A percentile compares a stretch with the other conserved stretches of the same genome.
These are phyloP conservation scores for Anarsia innoxiella DNA, from an alignment of 2,888 invertebrate genomes.

Conservation along the genomic window DNA sequence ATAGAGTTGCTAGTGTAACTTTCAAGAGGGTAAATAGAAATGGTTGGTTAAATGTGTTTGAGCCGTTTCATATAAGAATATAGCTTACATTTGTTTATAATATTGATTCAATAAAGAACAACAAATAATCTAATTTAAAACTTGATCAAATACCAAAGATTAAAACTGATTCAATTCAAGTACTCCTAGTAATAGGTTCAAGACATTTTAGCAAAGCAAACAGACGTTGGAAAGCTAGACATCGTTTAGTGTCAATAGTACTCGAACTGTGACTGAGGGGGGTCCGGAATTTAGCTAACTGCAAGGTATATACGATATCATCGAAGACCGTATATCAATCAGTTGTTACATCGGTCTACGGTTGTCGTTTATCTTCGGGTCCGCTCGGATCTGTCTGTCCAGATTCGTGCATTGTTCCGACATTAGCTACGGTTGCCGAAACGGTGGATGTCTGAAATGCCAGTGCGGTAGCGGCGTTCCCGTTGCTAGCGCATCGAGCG, in stretches of 20 bases:
- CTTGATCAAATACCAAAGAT: background rate
- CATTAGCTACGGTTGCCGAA: conserved; percentile 62
- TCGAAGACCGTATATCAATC: conserved; percentile 69
- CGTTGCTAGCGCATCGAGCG: conserved; percentile 55
- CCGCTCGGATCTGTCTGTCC: conserved; percentile 66
- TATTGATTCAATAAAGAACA: no score
- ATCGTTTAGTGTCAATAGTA: conserved; percentile 65
- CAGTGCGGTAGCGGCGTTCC: conserved; percentile 54
- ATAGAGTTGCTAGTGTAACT: conserved; percentile 32
- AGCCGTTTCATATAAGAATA: conserved; percentile 1
- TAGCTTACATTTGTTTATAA: conserved; percentile 1
- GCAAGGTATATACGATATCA: conserved; percentile 57
- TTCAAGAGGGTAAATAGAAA: conserved; percentile 25
- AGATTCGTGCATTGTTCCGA: conserved; percentile 72
- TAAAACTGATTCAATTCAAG: background rate
- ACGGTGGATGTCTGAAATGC: conserved; percentile 69
- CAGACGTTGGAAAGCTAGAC: conserved; percentile 37
- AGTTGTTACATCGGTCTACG: conserved; percentile 68
- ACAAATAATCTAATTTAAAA: no score
- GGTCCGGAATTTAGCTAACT: conserved; percentile 59
- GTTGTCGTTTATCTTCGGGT: conserved; percentile 71
- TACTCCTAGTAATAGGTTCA: no score
- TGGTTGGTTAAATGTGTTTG: conserved; percentile 24
- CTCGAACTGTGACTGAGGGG: conserved; percentile 65
- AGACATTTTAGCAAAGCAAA: background rate